These are phyloP conservation scores for Xyrauchen texanus DNA, from an alignment of 2,113 vertebrate species.

Conservation along the genomic window DNA sequence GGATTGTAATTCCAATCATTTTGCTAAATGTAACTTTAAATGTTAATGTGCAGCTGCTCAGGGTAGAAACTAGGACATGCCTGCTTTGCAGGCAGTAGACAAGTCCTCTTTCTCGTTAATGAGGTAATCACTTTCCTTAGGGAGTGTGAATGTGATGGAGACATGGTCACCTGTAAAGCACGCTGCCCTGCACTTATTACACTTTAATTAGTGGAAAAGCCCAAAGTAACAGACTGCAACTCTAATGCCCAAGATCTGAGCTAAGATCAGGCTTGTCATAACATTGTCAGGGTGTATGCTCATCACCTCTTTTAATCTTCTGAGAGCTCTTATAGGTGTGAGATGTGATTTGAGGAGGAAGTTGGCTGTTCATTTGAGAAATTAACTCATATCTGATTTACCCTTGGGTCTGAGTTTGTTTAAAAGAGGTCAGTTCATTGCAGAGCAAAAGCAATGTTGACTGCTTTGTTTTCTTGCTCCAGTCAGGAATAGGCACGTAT, in stretches of 20 bases:
- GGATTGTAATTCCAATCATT: constrained; percentile 31
- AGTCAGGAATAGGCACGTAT: constrained; percentile 3
- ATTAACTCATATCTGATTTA: neutral
- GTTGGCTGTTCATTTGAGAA: constrained; percentile 7
- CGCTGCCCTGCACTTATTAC: constrained; percentile 18
- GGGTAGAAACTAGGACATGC: constrained; percentile 35
- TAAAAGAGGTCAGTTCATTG: neutral
- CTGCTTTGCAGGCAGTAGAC: constrained; percentile 38
- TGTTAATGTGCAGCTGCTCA: constrained; percentile 40
- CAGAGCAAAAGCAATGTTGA: constrained; percentile 23
- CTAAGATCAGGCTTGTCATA: neutral
- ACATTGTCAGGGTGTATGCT: neutral
- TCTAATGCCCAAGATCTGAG: neutral
- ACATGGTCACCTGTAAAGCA: constrained; percentile 1
- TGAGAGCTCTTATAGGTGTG: neutral
- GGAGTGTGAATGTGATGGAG: constrained; percentile 32
- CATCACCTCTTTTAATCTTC: neutral
- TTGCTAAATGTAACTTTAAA: constrained; percentile 47
- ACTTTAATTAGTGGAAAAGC: constrained; percentile 42
- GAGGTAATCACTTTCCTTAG: constrained; percentile 22
- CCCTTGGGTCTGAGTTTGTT: neutral
- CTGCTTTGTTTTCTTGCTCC: constrained; percentile 20
- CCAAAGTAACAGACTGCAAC: neutral
- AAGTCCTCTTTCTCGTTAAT: constrained; percentile 12
- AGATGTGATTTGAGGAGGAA: neutral